These are phyloP conservation scores for Acanthoscelides obtectus DNA, from an alignment of 2,888 invertebrate species.

Conservation along the genomic window DNA sequence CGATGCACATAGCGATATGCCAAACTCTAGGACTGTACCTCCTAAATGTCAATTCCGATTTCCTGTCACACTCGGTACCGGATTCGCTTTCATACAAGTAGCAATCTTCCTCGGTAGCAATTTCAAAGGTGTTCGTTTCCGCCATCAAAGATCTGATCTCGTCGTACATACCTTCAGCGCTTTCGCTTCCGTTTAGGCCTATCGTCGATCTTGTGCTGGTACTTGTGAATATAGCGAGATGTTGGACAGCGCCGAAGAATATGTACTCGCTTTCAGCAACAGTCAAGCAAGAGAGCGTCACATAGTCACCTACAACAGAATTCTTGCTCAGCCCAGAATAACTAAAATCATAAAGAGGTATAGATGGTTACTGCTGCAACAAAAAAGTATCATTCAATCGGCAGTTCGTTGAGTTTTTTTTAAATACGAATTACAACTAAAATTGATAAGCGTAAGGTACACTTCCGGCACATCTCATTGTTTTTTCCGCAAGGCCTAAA, in stretches of 20 bases:
- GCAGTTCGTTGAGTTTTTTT: no score
- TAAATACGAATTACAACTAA: no score
- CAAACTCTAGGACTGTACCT: background rate
- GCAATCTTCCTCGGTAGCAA: background rate
- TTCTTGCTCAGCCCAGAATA: background rate
- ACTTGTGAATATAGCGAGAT: slow-evolving; percentile 20
- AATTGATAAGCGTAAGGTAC: no score
- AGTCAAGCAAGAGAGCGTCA: slow-evolving; percentile 20
- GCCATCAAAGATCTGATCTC: background rate
- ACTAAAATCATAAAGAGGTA: no score
- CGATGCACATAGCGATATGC: background rate
- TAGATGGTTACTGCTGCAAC: no score
- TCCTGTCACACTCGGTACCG: background rate
- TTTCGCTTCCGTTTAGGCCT: slow-evolving; percentile 14
- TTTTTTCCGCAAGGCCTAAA: no score
- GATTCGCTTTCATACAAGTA: background rate
- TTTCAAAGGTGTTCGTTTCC: background rate
- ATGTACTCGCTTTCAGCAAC: slow-evolving; percentile 25
- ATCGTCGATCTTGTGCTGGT: slow-evolving; percentile 15
- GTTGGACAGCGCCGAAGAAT: slow-evolving; percentile 20
- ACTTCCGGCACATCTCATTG: no score
- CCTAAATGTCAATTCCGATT: background rate
- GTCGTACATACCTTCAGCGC: slow-evolving; percentile 3
- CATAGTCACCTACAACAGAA: background rate
- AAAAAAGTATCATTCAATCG: no score